A percentile compares a stretch with the other conserved stretches of the same genome.
Conservation (phyloP, 2,888 invertebrate genomes). For the Apamea monoglypha region DNA sequence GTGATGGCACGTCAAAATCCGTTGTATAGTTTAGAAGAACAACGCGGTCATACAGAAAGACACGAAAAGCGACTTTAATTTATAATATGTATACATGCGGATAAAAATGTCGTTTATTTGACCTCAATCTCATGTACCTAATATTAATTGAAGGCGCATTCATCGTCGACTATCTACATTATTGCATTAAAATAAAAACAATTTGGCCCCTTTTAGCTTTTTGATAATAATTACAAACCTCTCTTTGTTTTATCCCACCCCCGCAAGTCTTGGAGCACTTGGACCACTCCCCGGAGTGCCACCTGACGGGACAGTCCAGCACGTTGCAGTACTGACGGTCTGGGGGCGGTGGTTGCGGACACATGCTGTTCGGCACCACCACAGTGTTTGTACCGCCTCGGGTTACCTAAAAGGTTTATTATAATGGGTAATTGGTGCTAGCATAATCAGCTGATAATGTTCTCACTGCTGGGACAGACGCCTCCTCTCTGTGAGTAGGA, state of each 20-base stretch:
- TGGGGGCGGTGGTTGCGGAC: constrained; percentile 97
- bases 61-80: neutral
- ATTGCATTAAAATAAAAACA: too few species aligned
- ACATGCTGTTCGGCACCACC: constrained; percentile 97
- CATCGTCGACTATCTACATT: too few species aligned
- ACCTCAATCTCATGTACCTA: too few species aligned
- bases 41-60: neutral
- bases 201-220: neutral
- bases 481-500: too few species aligned
- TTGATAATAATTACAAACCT: constrained; percentile 73
- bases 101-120: too few species aligned
- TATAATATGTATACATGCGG: neutral
- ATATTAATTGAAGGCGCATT: too few species aligned
- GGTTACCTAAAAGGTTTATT: constrained; percentile 91
- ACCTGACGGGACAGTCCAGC: constrained; percentile 97
- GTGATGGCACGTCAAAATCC: neutral
- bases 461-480: too few species aligned
- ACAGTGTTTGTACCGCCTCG: constrained; percentile 97
- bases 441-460: too few species aligned
- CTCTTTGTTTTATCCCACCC: constrained; percentile 96
- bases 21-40: neutral
- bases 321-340: constrained; percentile 98
- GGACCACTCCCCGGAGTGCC: constrained; percentile 97
- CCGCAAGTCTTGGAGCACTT: constrained; percentile 98
- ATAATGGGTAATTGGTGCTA: neutral